Base-by-base conservation (phyloP, 2,113 vertebrate species). In the Motacilla tschutschensis region DNA sequence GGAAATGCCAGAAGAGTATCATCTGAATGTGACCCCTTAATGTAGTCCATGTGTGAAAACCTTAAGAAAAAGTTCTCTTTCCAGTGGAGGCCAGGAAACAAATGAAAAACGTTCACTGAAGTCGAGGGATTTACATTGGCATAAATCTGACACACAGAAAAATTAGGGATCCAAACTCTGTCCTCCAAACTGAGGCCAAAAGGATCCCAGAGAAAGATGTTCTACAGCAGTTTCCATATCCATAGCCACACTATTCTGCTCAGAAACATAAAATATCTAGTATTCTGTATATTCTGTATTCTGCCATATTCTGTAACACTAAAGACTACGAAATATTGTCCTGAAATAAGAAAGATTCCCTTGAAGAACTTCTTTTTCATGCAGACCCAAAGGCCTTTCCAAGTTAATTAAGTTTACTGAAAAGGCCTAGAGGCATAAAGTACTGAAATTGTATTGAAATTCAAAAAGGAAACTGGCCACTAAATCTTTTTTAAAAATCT, bases 41-140 rank as follows among this genome's bases (percentile, higher is more conserved):
- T 91, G 87, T 83, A 88, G 89, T 94, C 93, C 94, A 94, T 93
- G 94, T 95, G 93, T 90, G 90, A 94, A 93, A 94, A 77, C 65
- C 87, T 64, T 88, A 85, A 91, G 75, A 70, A 86, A 91, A 62
- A 14, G 82, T 85, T 87, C 79, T 46, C 14, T 63, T 93, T 90
- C 88, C 79, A 91, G 62, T 85, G 72, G 47, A 85, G 65, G 69
- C 79, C 90, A 94, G 90, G 87, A 95, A 93, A 90, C 54, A 60
- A 90, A 93, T 85, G 79, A 91, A 90, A 94, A 90, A 95, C 38
- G 38, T 90, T 64, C 79, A 4, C 72, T 85, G 82, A 95, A 93
- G 93, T 87, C 60, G 77, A 82, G 84, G 92, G 84, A 93, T 79
- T 95, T 93, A 78, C 76, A 78, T 20, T 93, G 79, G 79, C 87